Conservation (phyloP, 30 jellyfish, hydroid and myxozoan genomes). For the Aurelia sp. region DNA sequence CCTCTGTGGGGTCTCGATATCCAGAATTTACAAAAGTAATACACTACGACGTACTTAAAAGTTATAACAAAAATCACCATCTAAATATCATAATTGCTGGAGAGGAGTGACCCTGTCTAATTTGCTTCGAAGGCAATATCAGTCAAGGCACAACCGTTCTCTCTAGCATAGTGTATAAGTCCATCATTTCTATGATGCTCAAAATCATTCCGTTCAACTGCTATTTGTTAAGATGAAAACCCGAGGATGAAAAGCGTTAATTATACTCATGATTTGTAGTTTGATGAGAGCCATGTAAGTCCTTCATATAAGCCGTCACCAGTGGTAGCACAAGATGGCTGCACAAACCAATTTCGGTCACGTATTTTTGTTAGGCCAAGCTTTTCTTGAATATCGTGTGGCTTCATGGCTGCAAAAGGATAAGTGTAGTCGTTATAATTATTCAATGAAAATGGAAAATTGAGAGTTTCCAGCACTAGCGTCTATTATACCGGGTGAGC, state of each 20-base stretch:
- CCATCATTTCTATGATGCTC: constrained; percentile 19
- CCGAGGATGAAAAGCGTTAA: constrained; percentile 17
- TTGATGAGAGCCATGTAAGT: constrained; percentile 97
- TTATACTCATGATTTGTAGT: constrained; percentile 84
- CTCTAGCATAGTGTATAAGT: too few species aligned
- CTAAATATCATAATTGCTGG: too few species aligned
- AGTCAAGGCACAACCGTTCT: too few species aligned
- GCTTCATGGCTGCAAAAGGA: constrained; percentile 90
- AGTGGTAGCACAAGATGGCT: constrained; percentile 99
- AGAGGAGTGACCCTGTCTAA: too few species aligned
- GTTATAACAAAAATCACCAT: too few species aligned
- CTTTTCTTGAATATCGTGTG: constrained; percentile 94
- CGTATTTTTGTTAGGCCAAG: constrained; percentile 95
- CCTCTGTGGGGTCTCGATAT: too few species aligned
- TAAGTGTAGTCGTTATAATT: background rate
- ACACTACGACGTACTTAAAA: too few species aligned
- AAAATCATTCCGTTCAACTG: constrained; percentile 46
- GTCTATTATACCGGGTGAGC: too few species aligned
- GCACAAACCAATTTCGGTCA: constrained; percentile 99
- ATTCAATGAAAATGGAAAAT: background rate
- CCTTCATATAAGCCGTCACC: constrained; percentile 99
- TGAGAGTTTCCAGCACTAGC: too few species aligned
- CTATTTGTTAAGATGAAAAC: constrained; percentile 29
- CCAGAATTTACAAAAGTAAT: too few species aligned
- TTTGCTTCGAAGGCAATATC: too few species aligned